Conservation (phyloP, 2,888 invertebrate genomes). For the Melikaiella ostensackeni region DNA sequence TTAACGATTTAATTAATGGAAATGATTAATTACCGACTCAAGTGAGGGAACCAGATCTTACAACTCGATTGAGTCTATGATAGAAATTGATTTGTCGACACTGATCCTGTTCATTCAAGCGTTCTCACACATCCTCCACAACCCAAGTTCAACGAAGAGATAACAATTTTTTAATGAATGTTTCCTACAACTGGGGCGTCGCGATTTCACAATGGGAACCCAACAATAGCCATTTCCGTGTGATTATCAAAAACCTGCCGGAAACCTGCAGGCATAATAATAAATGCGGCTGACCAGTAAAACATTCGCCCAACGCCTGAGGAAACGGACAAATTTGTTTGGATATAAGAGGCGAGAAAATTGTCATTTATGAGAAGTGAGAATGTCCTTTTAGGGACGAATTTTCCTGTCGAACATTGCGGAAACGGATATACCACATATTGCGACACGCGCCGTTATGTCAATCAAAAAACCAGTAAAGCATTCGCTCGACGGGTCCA, state of each 20-base stretch:
- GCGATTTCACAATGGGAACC: not conserved
- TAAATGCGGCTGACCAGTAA: not conserved
- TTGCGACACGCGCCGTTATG: slow-evolving; percentile 60
- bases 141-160: slow-evolving; percentile 26
- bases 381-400: not conserved
- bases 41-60: slow-evolving; percentile 10
- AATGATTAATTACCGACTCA: slow-evolving; percentile 17
- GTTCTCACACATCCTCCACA: not conserved
- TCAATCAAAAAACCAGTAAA: slow-evolving; percentile 57
- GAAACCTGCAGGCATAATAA: slow-evolving; percentile 25
- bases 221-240: slow-evolving; percentile 15
- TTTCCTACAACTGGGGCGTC: slow-evolving; percentile 22
- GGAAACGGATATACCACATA: slow-evolving; percentile 64
- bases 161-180: slow-evolving; percentile 13
- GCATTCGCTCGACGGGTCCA: no score
- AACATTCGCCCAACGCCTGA: not conserved
- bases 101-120: slow-evolving; percentile 14
- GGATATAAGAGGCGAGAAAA: no score
- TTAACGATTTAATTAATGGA: not conserved
- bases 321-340: no score
- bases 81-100: slow-evolving; percentile 13
- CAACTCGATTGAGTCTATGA: not conserved
- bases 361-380: not conserved
- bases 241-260: slow-evolving; percentile 13
- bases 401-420: slow-evolving; percentile 47